Evolutionary conservation across 2,797 vertebrate genomes (phyloP), one percentile per base, ranked within the genome.

Genomic region (Microhierax caerulescens): DNA sequence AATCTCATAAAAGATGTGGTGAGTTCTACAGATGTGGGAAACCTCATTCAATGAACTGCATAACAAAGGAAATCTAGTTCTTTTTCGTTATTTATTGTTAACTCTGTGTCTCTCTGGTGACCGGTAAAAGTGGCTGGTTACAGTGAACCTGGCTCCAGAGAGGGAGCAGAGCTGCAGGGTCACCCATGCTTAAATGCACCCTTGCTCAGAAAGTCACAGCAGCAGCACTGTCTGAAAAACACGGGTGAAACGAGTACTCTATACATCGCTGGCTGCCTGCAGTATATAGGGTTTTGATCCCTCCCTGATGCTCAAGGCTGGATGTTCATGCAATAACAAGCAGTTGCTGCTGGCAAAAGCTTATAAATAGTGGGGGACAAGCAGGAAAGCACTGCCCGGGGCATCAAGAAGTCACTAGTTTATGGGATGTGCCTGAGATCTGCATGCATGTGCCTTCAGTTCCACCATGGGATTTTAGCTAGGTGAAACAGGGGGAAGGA

Each of bases 1-100:
- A 96, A 97, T 96, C 97, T 93, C 96, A 97, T 95, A 97, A 97
- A 97, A 97, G 88, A 97, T 94, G 95, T 95, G 96, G 97, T 90
- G 94, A 97, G 91, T 76, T 86, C 94, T 92, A 93, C 80, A 95
- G 95, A 97, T 95, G 96, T 93, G 95, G 95, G 96, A 97, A 96
- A 96, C 95, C 94, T 89, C 79, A 88, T 93, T 97, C 95, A 97
- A 82, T 94, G 90, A 95, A 59, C 94, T 95, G 60, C 85, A 70
- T 85, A 96, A 97, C 96, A 97, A 96, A 97, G 91, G 92, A 96
- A 97, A 97, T 67, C 84, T 88, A 78, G 84, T 73, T 83, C 79
- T 92, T 93, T 83, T 93, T 82, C 61, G 51, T 65, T 96, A 94
- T 91, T 96, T 93, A 76, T 70, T 81, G 36, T 90, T 94, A 94